phyloP scores from a whole-genome alignment of 2,888 invertebrate species.

The Lepidochrysops patricia region DNA sequence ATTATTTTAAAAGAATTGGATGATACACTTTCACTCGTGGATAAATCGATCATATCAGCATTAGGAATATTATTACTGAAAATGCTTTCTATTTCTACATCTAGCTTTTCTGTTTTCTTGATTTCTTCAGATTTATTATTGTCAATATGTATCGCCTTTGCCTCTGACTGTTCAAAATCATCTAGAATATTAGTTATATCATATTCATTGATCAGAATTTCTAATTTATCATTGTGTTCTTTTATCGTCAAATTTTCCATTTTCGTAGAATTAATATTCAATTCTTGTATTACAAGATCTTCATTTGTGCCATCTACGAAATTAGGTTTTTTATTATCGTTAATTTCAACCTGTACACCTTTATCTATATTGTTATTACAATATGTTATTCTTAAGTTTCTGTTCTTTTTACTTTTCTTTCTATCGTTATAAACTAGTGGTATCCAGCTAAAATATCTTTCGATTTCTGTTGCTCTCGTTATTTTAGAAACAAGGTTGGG shows the following conservation, averaged over 20 bases:
- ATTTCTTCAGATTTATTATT: neutral
- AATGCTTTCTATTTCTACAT: neutral
- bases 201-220: neutral
- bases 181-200: neutral
- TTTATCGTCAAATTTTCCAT: neutral
- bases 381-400: neutral
- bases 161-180: neutral
- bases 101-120: neutral
- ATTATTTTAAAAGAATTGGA: neutral
- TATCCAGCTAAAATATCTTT: slow-evolving; percentile 8
- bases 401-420: neutral
- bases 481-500: neutral
- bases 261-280: neutral
- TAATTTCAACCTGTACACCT: neutral
- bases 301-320: too few species aligned
- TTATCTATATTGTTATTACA: neutral
- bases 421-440: neutral
- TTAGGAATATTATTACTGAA: neutral
- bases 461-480: neutral
- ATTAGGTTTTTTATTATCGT: neutral
- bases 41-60: neutral
- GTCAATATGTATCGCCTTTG: neutral
- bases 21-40: neutral
- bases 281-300: neutral
- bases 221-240: neutral